Conservation (phyloP, 2,113 vertebrate species). For the Myiagra hebetior region DNA sequence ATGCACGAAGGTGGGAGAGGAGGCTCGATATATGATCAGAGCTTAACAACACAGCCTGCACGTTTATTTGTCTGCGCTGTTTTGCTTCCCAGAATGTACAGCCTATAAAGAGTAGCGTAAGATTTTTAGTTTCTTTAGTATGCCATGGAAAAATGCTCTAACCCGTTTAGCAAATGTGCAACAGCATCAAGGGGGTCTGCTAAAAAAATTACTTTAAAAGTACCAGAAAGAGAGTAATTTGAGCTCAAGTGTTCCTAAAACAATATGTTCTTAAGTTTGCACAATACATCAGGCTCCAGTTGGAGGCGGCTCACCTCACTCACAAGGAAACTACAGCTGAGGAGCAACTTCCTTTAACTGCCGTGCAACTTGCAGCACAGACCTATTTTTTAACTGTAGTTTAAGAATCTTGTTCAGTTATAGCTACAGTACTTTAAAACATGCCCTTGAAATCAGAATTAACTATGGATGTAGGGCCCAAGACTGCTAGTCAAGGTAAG, state of each 20-base stretch:
- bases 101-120: neutral
- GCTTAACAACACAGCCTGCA: neutral
- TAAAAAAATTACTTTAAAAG: neutral
- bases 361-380: neutral
- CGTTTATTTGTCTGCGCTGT: neutral
- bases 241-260: neutral
- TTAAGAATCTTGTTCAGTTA: neutral
- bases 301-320: neutral
- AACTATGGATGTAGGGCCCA: neutral
- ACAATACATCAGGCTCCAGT: neutral
- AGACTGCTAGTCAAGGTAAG: conserved; percentile 18
- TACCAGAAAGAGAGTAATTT: neutral
- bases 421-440: neutral
- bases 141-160: neutral
- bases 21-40: fast-evolving
- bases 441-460: conserved; percentile 17
- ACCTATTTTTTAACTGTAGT: neutral
- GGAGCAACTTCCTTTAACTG: conserved; percentile 37
- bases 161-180: fast-evolving
- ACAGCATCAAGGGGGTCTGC: neutral
- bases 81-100: neutral
- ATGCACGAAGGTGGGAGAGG: neutral
- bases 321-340: neutral
- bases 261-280: neutral
- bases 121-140: neutral